These are phyloP conservation scores for Forbesichthys papilliferus DNA, from an alignment of 2,113 vertebrate species.

Conservation along the genomic window DNA sequence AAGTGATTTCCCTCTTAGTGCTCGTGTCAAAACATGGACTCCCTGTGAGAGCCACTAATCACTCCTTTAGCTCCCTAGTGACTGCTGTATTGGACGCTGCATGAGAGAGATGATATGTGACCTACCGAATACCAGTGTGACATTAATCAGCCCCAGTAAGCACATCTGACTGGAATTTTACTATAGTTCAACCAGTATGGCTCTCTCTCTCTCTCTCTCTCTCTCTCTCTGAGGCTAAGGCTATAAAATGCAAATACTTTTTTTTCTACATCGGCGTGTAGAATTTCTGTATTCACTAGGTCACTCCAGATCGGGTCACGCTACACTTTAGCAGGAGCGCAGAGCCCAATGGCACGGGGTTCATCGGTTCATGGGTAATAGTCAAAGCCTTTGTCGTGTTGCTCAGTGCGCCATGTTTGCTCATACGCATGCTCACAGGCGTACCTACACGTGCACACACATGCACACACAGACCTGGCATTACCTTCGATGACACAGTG, in stretches of 20 bases:
- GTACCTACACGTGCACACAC: conserved; percentile 1
- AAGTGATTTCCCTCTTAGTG: conserved; percentile 13
- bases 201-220: not conserved
- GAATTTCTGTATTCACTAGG: no score
- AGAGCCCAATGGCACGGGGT: no score
- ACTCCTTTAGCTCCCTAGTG: conserved; percentile 3
- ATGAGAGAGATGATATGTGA: conserved; percentile 6
- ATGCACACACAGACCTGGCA: conserved; percentile 5
- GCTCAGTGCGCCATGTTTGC: not conserved
- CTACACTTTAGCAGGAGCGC: no score
- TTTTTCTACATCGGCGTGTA: no score
- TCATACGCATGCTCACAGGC: not conserved
- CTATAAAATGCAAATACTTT: no score
- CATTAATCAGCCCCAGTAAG: conserved; percentile 35
- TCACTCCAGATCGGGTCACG: no score
- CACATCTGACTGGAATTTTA: conserved; percentile 42
- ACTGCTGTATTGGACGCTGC: conserved; percentile 9
- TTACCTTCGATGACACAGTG: conserved; percentile 93
- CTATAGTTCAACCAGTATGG: conserved; percentile 23
- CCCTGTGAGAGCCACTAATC: conserved; percentile 17
- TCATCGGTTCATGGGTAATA: no score
- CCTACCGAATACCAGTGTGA: conserved; percentile 5
- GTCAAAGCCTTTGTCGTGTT: no score
- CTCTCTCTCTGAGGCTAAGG: not conserved
- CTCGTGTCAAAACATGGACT: conserved; percentile 9